Evolutionary conservation across 2,797 vertebrate species (phyloP).

Genomic region (Muscicapa comitata): DNA sequence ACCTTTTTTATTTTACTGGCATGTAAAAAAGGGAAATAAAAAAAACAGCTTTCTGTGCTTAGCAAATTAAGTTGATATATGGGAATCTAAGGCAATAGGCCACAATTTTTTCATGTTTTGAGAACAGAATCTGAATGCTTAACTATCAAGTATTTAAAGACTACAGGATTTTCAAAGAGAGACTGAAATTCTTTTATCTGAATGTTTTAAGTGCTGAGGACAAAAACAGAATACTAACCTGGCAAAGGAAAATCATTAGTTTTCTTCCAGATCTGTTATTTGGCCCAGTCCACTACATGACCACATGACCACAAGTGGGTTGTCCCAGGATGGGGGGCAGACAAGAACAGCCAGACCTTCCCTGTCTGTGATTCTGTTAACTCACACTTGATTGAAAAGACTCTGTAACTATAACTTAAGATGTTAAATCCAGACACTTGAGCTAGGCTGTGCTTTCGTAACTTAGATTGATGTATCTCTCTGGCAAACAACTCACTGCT

Average conservation of each 20-base stretch:
- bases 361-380: background rate
- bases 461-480: background rate
- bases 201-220: background rate
- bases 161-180: background rate
- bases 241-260: background rate
- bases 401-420: background rate
- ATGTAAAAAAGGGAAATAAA: background rate
- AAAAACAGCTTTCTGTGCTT: background rate
- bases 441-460: background rate
- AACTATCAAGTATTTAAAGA: background rate
- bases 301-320: fast-evolving
- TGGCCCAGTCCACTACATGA: background rate
- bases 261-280: background rate
- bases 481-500: background rate
- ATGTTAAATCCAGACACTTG: background rate
- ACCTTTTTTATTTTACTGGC: constrained; percentile 56
- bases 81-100: background rate
- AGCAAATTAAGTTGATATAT: constrained; percentile 16
- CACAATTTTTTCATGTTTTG: background rate
- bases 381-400: background rate
- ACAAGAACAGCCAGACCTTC: background rate
- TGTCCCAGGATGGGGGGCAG: background rate
- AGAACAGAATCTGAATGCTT: background rate
- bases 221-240: background rate
- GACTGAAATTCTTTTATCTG: background rate